Conservation (phyloP, 2,888 invertebrate genomes). For the Mesorhabditis spiculigera region DNA sequence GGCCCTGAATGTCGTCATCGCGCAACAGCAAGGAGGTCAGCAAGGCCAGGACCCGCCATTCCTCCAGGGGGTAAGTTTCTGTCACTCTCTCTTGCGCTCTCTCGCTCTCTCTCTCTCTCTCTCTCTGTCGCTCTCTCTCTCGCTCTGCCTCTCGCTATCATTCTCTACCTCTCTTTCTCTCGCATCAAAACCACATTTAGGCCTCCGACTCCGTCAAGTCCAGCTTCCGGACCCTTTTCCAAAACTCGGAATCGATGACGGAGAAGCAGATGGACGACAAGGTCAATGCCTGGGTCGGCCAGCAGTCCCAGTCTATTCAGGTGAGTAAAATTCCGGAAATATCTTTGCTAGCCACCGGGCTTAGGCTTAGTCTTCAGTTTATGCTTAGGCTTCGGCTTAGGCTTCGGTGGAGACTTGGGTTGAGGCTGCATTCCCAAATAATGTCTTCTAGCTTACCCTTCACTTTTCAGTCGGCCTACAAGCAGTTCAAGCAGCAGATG, state of each 20-base stretch:
- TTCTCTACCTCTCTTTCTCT: no score
- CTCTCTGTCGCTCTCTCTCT: no score
- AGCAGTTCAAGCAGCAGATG: background rate
- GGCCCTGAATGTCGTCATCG: background rate
- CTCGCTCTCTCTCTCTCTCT: no score
- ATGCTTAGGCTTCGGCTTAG: no score
- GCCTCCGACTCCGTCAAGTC: slow-evolving; percentile 19
- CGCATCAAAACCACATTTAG: background rate
- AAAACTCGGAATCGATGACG: slow-evolving; percentile 30
- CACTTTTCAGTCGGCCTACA: background rate
- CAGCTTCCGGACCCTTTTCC: slow-evolving; percentile 39
- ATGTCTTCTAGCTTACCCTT: background rate
- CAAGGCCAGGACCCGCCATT: slow-evolving; percentile 13
- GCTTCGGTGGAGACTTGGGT: no score
- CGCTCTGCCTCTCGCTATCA: no score
- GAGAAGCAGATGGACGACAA: slow-evolving; percentile 45
- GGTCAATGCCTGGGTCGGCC: slow-evolving; percentile 41
- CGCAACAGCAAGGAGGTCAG: background rate
- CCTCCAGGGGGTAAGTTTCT: slow-evolving; percentile 15
- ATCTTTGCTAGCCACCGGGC: no score
- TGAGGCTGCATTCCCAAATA: no score
- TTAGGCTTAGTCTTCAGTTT: no score
- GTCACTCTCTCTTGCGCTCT: no score
- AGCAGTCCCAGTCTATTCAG: slow-evolving; percentile 25
- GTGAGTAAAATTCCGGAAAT: slow-evolving; percentile 13